These are phyloP conservation scores for Coregonus ussuriensis DNA, from an alignment of 2,797 vertebrate species.

Conservation along the genomic window DNA sequence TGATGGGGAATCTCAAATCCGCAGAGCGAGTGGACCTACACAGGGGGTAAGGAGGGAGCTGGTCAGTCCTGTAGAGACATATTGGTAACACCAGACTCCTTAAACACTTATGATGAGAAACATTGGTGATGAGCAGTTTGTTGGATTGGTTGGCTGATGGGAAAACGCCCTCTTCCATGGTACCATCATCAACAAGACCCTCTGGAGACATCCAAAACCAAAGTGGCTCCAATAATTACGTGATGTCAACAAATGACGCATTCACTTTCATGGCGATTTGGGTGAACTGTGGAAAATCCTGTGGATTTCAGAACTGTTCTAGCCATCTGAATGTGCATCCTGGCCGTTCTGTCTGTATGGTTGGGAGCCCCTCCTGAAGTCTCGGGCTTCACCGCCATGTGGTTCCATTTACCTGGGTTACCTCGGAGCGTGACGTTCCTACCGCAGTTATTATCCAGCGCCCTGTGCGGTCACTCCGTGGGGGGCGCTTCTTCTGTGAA, in stretches of 20 bases:
- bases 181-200: not conserved
- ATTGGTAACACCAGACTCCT: too few relatives aligned
- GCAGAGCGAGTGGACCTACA: too few relatives aligned
- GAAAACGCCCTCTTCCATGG: not conserved
- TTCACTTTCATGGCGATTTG: not conserved
- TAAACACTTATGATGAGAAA: not conserved
- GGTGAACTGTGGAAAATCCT: not conserved
- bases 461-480: constrained; percentile 56
- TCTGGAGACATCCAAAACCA: not conserved
- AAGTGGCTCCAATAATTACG: not conserved
- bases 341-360: not conserved
- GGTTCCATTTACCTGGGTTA: constrained; percentile 78
- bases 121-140: constrained; percentile 13
- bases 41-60: too few relatives aligned
- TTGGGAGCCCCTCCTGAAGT: constrained; percentile 15
- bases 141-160: not conserved
- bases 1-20: too few relatives aligned
- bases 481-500: constrained; percentile 65
- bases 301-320: not conserved
- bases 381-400: constrained; percentile 61
- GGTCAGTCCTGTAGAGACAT: too few relatives aligned
- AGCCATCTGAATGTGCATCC: not conserved
- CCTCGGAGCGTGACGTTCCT: constrained; percentile 63
- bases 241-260: not conserved
- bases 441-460: constrained; percentile 62